Conservation (phyloP, 2,797 vertebrate genomes). For the Nyctibius grandis region DNA sequence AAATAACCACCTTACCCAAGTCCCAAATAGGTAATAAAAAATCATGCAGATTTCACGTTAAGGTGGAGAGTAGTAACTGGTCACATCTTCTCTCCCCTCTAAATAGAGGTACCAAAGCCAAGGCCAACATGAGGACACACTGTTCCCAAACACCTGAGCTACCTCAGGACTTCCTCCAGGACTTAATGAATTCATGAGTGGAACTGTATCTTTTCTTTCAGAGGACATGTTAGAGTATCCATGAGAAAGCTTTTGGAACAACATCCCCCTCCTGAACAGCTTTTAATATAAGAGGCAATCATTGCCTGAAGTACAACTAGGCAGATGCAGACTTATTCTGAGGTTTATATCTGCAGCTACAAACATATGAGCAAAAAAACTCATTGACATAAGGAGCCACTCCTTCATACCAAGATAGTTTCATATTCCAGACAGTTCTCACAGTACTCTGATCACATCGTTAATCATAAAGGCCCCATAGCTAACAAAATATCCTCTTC, state of each 20-base stretch:
- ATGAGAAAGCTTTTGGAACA: background rate
- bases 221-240: background rate
- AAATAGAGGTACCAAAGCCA: background rate
- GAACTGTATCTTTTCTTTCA: background rate
- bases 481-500: background rate
- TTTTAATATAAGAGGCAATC: background rate
- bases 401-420: background rate
- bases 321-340: background rate
- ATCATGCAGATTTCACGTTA: accelerated
- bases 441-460: background rate
- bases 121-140: background rate
- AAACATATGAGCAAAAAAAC: background rate
- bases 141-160: background rate
- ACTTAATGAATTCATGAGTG: background rate
- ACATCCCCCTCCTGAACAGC: background rate
- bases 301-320: background rate
- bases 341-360: background rate
- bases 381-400: background rate
- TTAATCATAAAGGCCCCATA: background rate
- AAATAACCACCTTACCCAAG: background rate
- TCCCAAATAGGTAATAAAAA: background rate
- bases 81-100: background rate
- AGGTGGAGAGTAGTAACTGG: background rate
- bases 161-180: background rate
- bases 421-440: background rate